These are phyloP conservation scores for Tachypleus tridentatus DNA, from an alignment of 1,140 invertebrate genomes.

Conservation along the genomic window DNA sequence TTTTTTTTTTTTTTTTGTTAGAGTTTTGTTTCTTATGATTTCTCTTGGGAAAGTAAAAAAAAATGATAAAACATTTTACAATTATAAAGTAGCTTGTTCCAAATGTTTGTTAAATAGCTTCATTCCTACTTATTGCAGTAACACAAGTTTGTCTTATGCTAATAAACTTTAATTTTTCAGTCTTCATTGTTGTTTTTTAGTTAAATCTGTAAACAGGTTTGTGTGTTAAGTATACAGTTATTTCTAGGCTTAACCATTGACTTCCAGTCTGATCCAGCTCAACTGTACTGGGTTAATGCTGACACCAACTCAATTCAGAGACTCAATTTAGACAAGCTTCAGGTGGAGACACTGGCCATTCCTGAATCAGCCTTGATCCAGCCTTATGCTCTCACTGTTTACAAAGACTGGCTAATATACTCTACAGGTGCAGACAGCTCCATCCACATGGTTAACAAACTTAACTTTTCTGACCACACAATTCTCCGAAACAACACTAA, in stretches of 20 bases:
- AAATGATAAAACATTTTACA: too few species aligned
- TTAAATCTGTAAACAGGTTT: too few species aligned
- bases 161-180: too few species aligned
- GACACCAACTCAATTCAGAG: conserved; percentile 44
- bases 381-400: conserved; percentile 46
- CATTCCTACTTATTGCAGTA: too few species aligned
- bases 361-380: conserved; percentile 25
- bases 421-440: conserved; percentile 43
- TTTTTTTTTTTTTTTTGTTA: too few species aligned
- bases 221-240: conserved; percentile 13
- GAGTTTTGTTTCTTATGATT: too few species aligned
- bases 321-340: conserved; percentile 42
- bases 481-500: conserved; percentile 48
- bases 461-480: conserved; percentile 31
- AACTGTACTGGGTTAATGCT: conserved; percentile 52
- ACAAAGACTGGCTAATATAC: conserved; percentile 44
- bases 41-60: too few species aligned
- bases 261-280: conserved; percentile 35
- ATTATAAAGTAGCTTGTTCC: too few species aligned
- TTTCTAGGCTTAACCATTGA: conserved; percentile 48
- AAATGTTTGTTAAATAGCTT: too few species aligned
- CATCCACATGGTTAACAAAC: conserved; percentile 45
- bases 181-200: too few species aligned
- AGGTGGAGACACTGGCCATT: conserved; percentile 32
- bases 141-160: too few species aligned